phyloP scores from a whole-genome alignment of 1,140 invertebrate species.

The Hormaphis cornu region DNA sequence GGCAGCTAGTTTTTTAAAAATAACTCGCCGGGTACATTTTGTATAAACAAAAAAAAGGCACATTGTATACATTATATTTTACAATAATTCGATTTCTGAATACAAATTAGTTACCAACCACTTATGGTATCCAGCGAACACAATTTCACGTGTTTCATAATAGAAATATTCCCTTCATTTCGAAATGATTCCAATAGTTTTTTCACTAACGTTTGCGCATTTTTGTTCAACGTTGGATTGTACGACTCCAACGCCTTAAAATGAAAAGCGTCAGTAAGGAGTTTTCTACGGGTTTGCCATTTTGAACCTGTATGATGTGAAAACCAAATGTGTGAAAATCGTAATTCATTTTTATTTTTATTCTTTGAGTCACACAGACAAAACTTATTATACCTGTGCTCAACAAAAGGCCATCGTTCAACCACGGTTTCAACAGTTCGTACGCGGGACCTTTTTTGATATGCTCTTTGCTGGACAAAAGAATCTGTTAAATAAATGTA shows the following conservation, averaged over 20 bases:
- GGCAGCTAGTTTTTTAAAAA: no score
- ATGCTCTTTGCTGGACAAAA: conserved; percentile 23
- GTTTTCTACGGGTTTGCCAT: conserved; percentile 51
- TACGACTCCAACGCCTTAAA: conserved; percentile 58
- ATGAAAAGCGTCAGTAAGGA: conserved; percentile 59
- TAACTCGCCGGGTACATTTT: no score
- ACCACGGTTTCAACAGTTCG: not conserved
- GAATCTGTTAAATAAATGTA: not conserved
- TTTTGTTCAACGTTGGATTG: conserved; percentile 52
- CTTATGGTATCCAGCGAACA: conserved; percentile 79
- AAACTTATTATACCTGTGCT: conserved; percentile 9
- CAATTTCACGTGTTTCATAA: conserved; percentile 64
- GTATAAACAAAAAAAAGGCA: no score
- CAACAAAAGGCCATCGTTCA: conserved; percentile 20
- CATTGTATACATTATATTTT: no score
- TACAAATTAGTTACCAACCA: no score
- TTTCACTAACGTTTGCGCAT: conserved; percentile 49
- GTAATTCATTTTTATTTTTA: no score
- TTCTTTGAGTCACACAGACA: conserved; percentile 34
- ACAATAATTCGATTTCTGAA: no score
- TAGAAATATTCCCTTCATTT: conserved; percentile 45
- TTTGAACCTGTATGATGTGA: conserved; percentile 46
- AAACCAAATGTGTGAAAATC: no score
- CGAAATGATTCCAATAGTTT: conserved; percentile 44
- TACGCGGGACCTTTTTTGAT: conserved; percentile 28